Base-by-base conservation (phyloP, 1,140 invertebrate genomes). In the Monomorium pharaonis region DNA sequence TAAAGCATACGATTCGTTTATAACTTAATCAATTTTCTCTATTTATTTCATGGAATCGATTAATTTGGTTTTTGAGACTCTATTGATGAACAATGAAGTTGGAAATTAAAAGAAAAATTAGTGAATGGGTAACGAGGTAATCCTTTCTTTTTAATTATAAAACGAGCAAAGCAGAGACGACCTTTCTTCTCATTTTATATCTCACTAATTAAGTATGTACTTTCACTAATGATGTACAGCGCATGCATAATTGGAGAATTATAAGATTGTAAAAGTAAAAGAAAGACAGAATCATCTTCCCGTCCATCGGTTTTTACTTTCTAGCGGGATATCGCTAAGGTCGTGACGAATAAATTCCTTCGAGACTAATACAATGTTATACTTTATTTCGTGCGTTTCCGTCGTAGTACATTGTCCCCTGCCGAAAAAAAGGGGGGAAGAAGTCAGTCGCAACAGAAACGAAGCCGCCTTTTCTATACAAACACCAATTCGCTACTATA, bases 341-440 rank as follows among this genome's bases (percentile, higher is more conserved):
- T 70, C 30, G n/a, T n/a, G n/a, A n/a, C n/a, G 10, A 63, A 84
- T 60, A 84, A 84, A 42, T 65, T 33, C 12, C 18, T 27, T 54
- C 75, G 27, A 81, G 49, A 47, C 80, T 77, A 86, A 80, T 90
- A 89, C 87, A 89, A 91, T 86, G 75, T 76, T 91, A 72, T 78
- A 90, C 56, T 92, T 91, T 92, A 91, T 92, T 91, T 87, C 89
- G 81, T 89, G 89, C 85, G 63, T 83, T 87, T 88, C 78, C 77
- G 83, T 74, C 75, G 62, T 90, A 90, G 37, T 90, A 89, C 74
- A 86, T 78, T 47, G 37, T 67, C 37, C 62, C 75, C 63, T 74
- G 18, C 51, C 72, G 86, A 87, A 86, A 90, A 91, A 86, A 75
- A 56, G 63, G 70, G 84, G 44, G 81, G 56, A 44, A 85, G 69